Evolutionary conservation across 2,797 vertebrate genomes (phyloP).

Genomic region (Eulemur mongoz): DNA sequence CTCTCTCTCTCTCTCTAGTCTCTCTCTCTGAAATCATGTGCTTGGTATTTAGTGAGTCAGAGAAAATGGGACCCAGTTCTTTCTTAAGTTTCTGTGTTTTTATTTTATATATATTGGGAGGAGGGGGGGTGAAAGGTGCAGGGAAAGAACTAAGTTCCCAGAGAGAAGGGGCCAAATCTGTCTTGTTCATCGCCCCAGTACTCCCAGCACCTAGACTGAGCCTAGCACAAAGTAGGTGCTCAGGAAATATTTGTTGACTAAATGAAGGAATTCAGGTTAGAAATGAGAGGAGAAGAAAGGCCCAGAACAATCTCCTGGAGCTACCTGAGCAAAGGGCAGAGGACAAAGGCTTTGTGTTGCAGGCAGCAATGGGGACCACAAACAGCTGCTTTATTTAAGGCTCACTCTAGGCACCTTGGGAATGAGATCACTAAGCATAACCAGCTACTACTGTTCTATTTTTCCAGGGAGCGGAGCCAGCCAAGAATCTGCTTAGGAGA

Average conservation of each 20-base stretch:
- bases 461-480: background rate
- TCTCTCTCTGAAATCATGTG: background rate
- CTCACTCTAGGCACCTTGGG: background rate
- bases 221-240: background rate
- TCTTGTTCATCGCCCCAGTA: background rate
- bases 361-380: background rate
- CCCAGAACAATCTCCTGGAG: background rate
- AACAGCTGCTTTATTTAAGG: background rate
- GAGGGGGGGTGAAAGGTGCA: background rate
- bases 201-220: background rate
- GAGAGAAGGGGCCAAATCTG: background rate
- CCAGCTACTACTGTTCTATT: background rate
- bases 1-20: background rate
- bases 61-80: background rate
- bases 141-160: background rate
- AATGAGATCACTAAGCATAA: background rate
- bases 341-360: background rate
- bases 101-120: background rate
- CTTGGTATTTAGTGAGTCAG: background rate
- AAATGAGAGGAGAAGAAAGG: background rate
- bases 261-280: background rate
- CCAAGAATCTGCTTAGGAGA: background rate
- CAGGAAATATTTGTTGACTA: conserved; percentile 15
- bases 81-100: conserved; percentile 3
- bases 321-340: background rate